phyloP scores from a whole-genome alignment of 2,888 invertebrate species.

The Thera britannica region DNA sequence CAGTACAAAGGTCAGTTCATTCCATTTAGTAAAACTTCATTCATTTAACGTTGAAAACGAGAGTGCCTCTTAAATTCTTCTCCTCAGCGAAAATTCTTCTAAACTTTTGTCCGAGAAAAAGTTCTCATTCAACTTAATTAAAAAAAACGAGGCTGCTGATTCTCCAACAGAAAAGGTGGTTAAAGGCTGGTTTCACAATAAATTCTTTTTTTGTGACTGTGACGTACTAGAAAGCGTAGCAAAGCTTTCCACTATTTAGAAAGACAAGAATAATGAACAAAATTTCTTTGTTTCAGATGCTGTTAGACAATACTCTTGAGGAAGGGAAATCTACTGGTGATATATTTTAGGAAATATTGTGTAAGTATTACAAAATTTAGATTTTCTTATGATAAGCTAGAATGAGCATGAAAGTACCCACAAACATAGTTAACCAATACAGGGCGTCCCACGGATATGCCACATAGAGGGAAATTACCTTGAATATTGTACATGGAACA shows the following conservation, averaged over 20 bases:
- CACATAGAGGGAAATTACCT: too few relatives aligned
- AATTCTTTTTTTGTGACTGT: too few relatives aligned
- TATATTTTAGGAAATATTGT: slow-evolving; percentile 70
- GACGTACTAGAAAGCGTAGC: too few relatives aligned
- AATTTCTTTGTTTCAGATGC: slow-evolving; percentile 69
- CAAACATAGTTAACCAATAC: too few relatives aligned
- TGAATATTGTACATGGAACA: too few relatives aligned
- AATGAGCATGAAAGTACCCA: too few relatives aligned
- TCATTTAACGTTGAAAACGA: background rate
- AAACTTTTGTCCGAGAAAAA: background rate
- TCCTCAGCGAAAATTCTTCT: slow-evolving; percentile 9
- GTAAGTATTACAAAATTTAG: slow-evolving; percentile 58
- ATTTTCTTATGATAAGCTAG: too few relatives aligned
- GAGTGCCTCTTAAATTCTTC: slow-evolving; percentile 3
- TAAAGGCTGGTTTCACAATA: too few relatives aligned
- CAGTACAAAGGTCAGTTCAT: background rate
- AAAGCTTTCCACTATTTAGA: too few relatives aligned
- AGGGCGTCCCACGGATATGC: too few relatives aligned
- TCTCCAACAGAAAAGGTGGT: too few relatives aligned
- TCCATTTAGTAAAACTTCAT: slow-evolving; percentile 2
- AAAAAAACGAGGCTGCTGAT: background rate
- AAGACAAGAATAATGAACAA: background rate
- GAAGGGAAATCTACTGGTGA: slow-evolving; percentile 57
- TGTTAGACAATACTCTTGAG: slow-evolving; percentile 70
- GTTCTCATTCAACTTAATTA: background rate